These are phyloP conservation scores for Eubasilissa regina DNA, from an alignment of 1,140 invertebrate genomes.

Conservation along the genomic window DNA sequence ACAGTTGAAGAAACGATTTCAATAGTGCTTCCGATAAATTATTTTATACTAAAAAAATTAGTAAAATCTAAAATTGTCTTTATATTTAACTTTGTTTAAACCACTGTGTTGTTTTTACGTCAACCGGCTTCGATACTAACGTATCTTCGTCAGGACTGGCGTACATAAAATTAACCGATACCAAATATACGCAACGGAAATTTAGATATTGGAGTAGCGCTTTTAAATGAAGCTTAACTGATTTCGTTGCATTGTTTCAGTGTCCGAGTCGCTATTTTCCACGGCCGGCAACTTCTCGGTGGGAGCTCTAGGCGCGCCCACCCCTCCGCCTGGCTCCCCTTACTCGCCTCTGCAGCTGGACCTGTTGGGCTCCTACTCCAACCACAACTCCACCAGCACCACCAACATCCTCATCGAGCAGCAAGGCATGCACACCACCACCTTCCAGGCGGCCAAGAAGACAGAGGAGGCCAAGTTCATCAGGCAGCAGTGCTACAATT, in stretches of 20 bases:
- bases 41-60: no score
- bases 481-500: conserved; percentile 44
- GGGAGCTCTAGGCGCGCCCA: conserved; percentile 77
- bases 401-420: conserved; percentile 53
- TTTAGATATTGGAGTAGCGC: no score
- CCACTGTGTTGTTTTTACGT: no score
- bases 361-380: conserved; percentile 69
- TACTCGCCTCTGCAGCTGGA: conserved; percentile 81
- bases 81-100: no score
- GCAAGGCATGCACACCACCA: conserved; percentile 37
- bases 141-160: no score
- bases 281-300: conserved; percentile 72
- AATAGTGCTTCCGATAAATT: no score
- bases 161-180: no score
- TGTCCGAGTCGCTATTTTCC: conserved; percentile 79
- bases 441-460: conserved; percentile 44
- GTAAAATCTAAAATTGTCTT: no score
- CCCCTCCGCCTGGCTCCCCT: conserved; percentile 79
- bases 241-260: conserved; percentile 64
- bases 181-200: no score
- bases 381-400: conserved; percentile 59
- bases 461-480: conserved; percentile 47
- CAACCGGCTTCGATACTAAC: no score
- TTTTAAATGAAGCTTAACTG: no score
- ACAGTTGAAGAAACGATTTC: no score